Base-by-base conservation (phyloP, 2,113 vertebrate species). In the Misgurnus anguillicaudatus region DNA sequence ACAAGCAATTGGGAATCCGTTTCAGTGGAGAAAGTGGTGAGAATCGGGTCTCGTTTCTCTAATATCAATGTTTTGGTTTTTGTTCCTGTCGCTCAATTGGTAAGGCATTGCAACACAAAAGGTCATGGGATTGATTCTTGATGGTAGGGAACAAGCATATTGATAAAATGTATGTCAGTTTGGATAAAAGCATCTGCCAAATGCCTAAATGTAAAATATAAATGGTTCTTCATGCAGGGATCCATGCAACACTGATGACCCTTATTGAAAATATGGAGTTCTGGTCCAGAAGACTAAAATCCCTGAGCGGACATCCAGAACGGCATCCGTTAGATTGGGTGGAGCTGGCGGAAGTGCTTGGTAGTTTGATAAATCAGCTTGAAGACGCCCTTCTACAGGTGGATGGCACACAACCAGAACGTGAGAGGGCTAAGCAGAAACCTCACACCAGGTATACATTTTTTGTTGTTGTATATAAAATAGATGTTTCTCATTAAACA, bases 11-110 rank as follows among this genome's bases (percentile, higher is more conserved):
- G 61, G 83, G 80, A 0, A 71, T 57, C 36, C 91, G 91, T 74
- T 89, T 92, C 78, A 92, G 58, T 47, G 93, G 92, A 48, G 92
- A 94, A 24, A 93, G 87, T 61, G 94, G 94, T 95, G 84, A 94
- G 89, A 80, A 45, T 16, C 16, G 14, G 48, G 9, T 10, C 8
- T 73, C 16, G 24, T 51, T 64, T 75, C 17, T 38, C 38, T 11
- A 73, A 16, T 64, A 17, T 11, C 45, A 7, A 42, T 13, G 16
- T 82, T 80, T 58, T 13, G 17, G 24, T 31, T 31, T 3, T 31
- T 31, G 24, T 31, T 31, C 24, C 24, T 31, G 24, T 31, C 24
- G 2, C 24, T 31, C 24, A 31, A 31, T 31, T 31, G 24, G 24
- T 31, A 31, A 3, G 3, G 24, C 24, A 31, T 31, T 31, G 24